A percentile compares a stretch with the other conserved stretches of the same genome.
phyloP scores from a whole-genome alignment of 2,797 vertebrate genomes.

The Chloroceryle inda region DNA sequence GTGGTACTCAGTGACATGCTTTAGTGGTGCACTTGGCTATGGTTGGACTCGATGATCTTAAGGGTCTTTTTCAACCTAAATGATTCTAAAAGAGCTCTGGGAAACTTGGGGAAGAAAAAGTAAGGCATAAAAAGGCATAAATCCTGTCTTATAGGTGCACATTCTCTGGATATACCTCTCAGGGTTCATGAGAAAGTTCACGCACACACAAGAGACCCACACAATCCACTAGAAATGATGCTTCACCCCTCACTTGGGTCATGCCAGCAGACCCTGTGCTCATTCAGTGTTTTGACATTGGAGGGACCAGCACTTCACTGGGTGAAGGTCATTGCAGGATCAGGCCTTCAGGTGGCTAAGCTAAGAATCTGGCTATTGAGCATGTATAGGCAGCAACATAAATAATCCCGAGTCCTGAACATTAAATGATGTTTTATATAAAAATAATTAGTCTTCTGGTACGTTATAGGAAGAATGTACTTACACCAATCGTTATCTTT shows the following conservation, averaged over 20 bases:
- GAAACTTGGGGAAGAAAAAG: rapidly evolving
- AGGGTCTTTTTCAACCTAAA: neutral
- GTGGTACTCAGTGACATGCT: neutral
- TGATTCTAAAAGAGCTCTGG: neutral
- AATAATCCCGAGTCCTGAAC: neutral
- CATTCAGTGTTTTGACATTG: neutral
- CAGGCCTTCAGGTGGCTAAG: neutral
- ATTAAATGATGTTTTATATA: neutral
- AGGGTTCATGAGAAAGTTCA: neutral
- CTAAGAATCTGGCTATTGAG: neutral
- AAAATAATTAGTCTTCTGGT: neutral
- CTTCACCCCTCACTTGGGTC: neutral
- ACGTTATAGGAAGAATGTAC: neutral
- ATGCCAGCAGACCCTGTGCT: neutral
- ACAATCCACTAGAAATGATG: neutral
- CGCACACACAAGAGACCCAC: neutral
- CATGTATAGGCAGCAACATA: neutral
- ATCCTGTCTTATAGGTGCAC: neutral
- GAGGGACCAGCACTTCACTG: neutral
- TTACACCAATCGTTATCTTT: neutral
- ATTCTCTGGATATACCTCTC: neutral
- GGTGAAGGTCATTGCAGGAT: neutral
- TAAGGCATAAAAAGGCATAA: neutral
- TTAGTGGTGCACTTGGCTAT: neutral
- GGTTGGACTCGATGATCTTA: neutral